phyloP scores from a whole-genome alignment of 2,113 vertebrate species.

The Equus quagga region DNA sequence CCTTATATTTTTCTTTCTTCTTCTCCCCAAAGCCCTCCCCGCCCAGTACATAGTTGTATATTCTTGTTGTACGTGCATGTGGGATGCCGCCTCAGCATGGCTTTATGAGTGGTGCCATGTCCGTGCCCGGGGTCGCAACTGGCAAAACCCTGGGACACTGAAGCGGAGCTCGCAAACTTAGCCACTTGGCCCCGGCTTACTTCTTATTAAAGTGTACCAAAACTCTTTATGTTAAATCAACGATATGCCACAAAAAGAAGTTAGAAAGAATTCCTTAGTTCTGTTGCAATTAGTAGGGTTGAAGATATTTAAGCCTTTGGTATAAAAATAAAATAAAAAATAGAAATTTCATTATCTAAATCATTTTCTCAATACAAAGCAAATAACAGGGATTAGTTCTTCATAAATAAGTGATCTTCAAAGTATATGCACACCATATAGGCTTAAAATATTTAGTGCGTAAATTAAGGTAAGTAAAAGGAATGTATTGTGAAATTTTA shows the following conservation, averaged over 20 bases:
- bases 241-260: neutral
- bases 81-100: too few relatives aligned
- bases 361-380: constrained; percentile 11
- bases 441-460: constrained; percentile 10
- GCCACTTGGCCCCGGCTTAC: neutral
- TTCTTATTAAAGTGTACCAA: neutral
- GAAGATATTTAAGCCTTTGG: neutral
- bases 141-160: too few relatives aligned
- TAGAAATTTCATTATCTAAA: neutral
- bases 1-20: neutral
- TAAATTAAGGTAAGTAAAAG: constrained; percentile 12
- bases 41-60: too few relatives aligned
- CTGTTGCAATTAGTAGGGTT: neutral
- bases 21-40: too few relatives aligned
- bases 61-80: too few relatives aligned
- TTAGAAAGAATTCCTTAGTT: constrained; percentile 22
- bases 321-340: neutral
- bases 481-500: neutral
- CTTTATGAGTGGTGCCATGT: too few relatives aligned
- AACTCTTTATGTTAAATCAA: neutral
- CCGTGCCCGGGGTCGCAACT: too few relatives aligned
- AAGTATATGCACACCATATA: neutral
- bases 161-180: too few relatives aligned
- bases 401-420: neutral
- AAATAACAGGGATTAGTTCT: neutral